These are phyloP conservation scores for Limenitis camilla DNA, from an alignment of 2,888 invertebrate species.

Conservation along the genomic window DNA sequence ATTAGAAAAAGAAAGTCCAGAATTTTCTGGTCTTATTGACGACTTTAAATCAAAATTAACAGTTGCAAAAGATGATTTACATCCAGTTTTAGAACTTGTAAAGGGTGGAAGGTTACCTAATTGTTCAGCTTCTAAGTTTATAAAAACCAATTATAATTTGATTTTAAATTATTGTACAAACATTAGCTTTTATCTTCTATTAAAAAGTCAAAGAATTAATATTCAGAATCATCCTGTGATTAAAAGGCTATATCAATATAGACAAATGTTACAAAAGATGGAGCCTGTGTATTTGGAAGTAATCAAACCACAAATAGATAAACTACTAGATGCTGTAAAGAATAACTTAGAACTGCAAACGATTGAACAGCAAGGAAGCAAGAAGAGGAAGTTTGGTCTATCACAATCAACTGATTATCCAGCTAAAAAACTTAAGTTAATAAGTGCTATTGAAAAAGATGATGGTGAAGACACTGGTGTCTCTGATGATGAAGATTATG, in stretches of 20 bases:
- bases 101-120: constrained; percentile 76
- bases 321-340: constrained; percentile 72
- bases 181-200: constrained; percentile 87
- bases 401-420: constrained; percentile 34
- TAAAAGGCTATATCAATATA: constrained; percentile 86
- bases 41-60: constrained; percentile 84
- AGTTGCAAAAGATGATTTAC: constrained; percentile 78
- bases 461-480: constrained; percentile 64
- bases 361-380: constrained; percentile 33
- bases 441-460: constrained; percentile 53
- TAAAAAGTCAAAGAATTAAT: constrained; percentile 83
- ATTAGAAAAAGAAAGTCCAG: constrained; percentile 90
- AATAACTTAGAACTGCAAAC: constrained; percentile 53
- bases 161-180: constrained; percentile 89
- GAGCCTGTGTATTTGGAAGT: constrained; percentile 80
- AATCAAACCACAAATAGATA: constrained; percentile 79
- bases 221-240: constrained; percentile 92
- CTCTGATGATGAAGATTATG: constrained; percentile 58
- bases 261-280: constrained; percentile 83
- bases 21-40: constrained; percentile 83
- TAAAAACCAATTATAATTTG: constrained; percentile 80
- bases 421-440: constrained; percentile 58
- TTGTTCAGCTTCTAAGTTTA: constrained; percentile 80
- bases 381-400: constrained; percentile 50
- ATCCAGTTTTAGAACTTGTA: constrained; percentile 79